These are phyloP conservation scores for Leptinotarsa tumamoca DNA, from an alignment of 2,888 invertebrate genomes.

Conservation along the genomic window DNA sequence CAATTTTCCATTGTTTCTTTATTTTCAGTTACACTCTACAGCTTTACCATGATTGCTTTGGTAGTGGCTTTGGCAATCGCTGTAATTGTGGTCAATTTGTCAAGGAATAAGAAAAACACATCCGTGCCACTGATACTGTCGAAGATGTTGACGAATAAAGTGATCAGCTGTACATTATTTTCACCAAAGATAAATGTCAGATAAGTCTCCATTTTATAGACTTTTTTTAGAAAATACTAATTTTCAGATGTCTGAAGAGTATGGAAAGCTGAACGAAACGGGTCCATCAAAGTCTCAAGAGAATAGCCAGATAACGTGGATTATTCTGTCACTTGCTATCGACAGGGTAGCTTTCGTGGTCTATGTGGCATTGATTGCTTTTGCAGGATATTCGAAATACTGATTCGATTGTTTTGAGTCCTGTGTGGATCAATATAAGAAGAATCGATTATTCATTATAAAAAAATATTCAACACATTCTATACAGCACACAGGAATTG, in stretches of 20 bases:
- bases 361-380: constrained; percentile 41
- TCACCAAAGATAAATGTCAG: constrained; percentile 59
- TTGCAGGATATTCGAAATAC: constrained; percentile 43
- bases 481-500: too few relatives aligned
- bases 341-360: constrained; percentile 59
- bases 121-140: constrained; percentile 55
- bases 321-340: constrained; percentile 51
- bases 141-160: constrained; percentile 54
- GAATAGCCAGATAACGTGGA: constrained; percentile 58
- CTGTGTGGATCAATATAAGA: too few relatives aligned
- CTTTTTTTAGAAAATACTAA: constrained; percentile 15
- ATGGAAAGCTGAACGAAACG: constrained; percentile 55
- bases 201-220: background rate
- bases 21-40: constrained; percentile 61
- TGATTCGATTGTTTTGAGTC: background rate
- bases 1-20: background rate
- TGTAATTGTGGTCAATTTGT: constrained; percentile 59
- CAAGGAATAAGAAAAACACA: constrained; percentile 54
- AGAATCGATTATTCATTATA: too few relatives aligned
- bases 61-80: constrained; percentile 56
- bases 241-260: constrained; percentile 56
- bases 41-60: constrained; percentile 55
- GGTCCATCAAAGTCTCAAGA: constrained; percentile 31
- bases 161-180: constrained; percentile 54
- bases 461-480: too few relatives aligned